Evolutionary conservation across 2,888 invertebrate genomes (phyloP).

Genomic region (Mimachlamys varia): DNA sequence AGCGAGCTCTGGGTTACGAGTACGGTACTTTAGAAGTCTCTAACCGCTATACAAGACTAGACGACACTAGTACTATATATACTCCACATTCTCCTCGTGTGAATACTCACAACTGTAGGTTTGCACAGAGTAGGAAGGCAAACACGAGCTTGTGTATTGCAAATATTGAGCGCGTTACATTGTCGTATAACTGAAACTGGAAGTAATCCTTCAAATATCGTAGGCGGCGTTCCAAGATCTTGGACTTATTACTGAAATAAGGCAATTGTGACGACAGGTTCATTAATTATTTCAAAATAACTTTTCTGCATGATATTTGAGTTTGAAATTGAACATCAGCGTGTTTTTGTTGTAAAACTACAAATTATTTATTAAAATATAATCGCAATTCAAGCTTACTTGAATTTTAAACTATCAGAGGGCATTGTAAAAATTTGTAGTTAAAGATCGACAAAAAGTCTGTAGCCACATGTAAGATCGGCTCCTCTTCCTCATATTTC

Average conservation of each 20-base stretch:
- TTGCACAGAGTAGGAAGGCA: conserved; percentile 91
- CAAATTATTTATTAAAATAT: no score
- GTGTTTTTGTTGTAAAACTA: neutral
- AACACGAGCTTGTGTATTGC: conserved; percentile 97
- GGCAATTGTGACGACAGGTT: neutral
- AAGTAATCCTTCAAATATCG: conserved; percentile 90
- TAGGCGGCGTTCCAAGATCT: conserved; percentile 89
- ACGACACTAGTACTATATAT: conserved; percentile 36
- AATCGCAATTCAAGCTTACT: no score
- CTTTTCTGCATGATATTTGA: neutral
- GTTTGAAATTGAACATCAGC: neutral
- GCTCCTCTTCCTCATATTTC: no score
- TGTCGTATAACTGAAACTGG: conserved; percentile 93
- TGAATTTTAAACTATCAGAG: no score
- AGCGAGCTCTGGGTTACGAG: conserved; percentile 11
- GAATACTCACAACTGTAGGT: conserved; percentile 77
- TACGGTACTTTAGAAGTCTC: neutral
- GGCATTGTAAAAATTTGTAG: no score
- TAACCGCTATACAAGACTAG: conserved; percentile 37
- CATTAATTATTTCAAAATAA: neutral
- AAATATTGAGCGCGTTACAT: conserved; percentile 96
- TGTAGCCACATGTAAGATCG: no score
- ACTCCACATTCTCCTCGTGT: conserved; percentile 37
- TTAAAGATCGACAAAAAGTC: no score
- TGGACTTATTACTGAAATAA: conserved; percentile 83